Percentiles rank a stretch among this genome's conserved stretches.
Evolutionary conservation across 2,797 vertebrate genomes (phyloP).

Genomic region (Acanthiza pusilla): DNA sequence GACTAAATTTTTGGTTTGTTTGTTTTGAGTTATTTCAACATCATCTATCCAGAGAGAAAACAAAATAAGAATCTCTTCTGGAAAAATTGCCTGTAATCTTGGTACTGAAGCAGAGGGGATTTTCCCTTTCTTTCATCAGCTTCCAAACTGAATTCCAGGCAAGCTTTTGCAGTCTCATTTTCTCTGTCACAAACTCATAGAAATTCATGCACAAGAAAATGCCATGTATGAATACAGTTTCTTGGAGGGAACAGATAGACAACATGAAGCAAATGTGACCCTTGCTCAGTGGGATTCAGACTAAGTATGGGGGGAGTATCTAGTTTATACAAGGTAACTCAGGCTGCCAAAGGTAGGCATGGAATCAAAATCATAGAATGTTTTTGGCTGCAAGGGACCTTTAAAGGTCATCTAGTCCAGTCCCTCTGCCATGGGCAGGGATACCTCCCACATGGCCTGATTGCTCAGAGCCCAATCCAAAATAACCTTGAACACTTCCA

Average conservation of each 20-base stretch:
- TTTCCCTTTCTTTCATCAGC: conserved; percentile 13
- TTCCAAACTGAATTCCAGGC: conserved; percentile 27
- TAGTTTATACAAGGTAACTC: not conserved
- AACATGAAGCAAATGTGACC: not conserved
- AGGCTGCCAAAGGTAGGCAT: not conserved
- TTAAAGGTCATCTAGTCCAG: not conserved
- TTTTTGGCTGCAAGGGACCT: not conserved
- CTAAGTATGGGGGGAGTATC: not conserved
- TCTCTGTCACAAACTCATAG: not conserved
- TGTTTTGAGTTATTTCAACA: not conserved
- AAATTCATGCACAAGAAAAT: not conserved
- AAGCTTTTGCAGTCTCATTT: not conserved
- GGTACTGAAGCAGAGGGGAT: not conserved
- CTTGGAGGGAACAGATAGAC: not conserved
- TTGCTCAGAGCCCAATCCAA: not conserved
- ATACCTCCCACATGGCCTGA: not conserved
- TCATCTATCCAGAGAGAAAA: not conserved
- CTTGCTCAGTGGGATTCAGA: not conserved
- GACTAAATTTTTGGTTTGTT: not conserved
- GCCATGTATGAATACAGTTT: not conserved
- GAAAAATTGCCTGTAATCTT: conserved; percentile 4
- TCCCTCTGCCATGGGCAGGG: not conserved
- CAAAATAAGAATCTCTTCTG: not conserved
- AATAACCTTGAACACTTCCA: not conserved
- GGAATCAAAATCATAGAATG: not conserved